Evolutionary conservation across 1,140 invertebrate genomes (phyloP).

Genomic region (Drosophila bocki): DNA sequence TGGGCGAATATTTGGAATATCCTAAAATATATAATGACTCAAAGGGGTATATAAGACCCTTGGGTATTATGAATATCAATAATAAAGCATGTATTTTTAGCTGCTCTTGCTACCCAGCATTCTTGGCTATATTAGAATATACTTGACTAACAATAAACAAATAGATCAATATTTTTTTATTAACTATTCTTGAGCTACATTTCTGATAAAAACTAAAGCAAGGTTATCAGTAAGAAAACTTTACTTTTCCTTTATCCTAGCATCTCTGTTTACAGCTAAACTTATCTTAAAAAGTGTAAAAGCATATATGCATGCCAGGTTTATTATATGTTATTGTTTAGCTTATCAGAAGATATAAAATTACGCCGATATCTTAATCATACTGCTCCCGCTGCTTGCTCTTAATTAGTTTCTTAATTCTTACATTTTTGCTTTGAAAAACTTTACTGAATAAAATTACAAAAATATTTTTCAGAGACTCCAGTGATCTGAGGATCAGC

Average conservation of each 20-base stretch:
- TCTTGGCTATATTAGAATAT: background rate
- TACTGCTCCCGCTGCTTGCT: background rate
- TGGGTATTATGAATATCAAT: background rate
- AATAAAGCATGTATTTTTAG: background rate
- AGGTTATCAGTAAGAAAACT: background rate
- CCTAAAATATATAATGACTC: background rate
- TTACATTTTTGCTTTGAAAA: background rate
- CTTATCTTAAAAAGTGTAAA: slow-evolving; percentile 13
- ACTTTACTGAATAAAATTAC: background rate
- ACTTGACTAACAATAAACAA: background rate
- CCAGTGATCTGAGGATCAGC: slow-evolving; percentile 9
- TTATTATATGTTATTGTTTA: background rate
- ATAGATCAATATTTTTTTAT: background rate
- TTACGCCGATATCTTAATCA: background rate
- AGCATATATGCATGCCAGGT: slow-evolving; percentile 6
- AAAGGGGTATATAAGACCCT: slow-evolving; percentile 13
- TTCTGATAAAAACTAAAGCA: background rate
- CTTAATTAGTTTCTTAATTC: background rate
- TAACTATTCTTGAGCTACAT: slow-evolving; percentile 3
- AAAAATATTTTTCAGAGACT: slow-evolving; percentile 1
- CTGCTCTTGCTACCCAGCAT: background rate
- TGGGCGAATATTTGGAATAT: slow-evolving; percentile 32
- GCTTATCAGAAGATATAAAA: slow-evolving; percentile 1
- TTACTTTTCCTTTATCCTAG: background rate
- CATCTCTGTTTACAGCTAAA: background rate